phyloP scores from a whole-genome alignment of 2,113 vertebrate genomes.

The Sinocyclocheilus anophthalmus region DNA sequence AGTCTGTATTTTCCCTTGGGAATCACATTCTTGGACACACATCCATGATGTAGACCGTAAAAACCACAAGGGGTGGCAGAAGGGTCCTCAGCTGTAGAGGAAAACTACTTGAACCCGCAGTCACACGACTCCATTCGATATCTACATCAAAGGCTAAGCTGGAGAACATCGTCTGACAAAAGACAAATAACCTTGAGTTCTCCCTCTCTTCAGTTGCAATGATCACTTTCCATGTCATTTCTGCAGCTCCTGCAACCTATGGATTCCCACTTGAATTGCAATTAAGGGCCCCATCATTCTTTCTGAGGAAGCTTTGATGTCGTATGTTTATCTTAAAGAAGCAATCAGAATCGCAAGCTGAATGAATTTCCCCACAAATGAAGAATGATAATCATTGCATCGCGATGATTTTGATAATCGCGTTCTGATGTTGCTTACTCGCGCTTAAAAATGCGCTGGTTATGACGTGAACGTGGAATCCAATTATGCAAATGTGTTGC shows the following conservation, averaged over 20 bases:
- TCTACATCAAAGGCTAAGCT: too few relatives aligned
- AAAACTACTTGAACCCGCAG: not conserved
- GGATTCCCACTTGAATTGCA: not conserved
- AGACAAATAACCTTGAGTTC: slow-evolving; percentile 2
- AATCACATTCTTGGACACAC: not conserved
- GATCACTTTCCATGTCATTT: not conserved
- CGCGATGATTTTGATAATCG: not conserved
- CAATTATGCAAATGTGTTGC: slow-evolving; percentile 14
- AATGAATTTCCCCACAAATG: not conserved
- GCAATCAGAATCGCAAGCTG: not conserved
- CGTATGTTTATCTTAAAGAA: not conserved
- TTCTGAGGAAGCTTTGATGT: not conserved
- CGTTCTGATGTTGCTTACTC: not conserved
- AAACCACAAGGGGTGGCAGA: not conserved
- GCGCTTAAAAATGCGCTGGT: not conserved
- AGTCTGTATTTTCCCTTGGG: not conserved
- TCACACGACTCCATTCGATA: not conserved
- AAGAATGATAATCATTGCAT: not conserved
- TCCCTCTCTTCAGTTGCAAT: not conserved
- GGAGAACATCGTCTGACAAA: not conserved
- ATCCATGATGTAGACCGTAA: not conserved
- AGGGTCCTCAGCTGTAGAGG: not conserved
- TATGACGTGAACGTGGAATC: not conserved
- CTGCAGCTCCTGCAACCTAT: not conserved
- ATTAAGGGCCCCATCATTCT: not conserved